These are phyloP conservation scores for Noctuana brunneofusca DNA, from an alignment of 2,888 invertebrate genomes.

Conservation along the genomic window DNA sequence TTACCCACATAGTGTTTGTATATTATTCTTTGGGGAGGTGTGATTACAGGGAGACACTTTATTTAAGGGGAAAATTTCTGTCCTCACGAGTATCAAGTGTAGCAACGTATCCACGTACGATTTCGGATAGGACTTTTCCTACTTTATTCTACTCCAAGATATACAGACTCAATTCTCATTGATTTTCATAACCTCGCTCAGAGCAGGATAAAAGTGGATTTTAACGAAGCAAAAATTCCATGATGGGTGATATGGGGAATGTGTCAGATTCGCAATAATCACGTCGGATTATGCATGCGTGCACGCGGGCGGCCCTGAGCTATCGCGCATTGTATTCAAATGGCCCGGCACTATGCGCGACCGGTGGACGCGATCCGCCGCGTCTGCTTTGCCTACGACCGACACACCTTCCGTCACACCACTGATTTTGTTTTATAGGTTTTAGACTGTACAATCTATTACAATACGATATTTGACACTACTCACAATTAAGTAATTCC, in stretches of 20 bases:
- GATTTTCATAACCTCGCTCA: background rate
- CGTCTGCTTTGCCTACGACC: conserved; percentile 21
- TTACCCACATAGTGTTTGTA: background rate
- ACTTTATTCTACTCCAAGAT: too few relatives aligned
- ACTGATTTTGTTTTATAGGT: too few relatives aligned
- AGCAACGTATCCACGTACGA: too few relatives aligned
- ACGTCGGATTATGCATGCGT: conserved; percentile 72
- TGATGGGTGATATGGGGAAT: conserved; percentile 50
- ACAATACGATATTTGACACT: too few relatives aligned
- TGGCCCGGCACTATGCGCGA: conserved; percentile 38
- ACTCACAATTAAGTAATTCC: too few relatives aligned
- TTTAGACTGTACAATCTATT: background rate
- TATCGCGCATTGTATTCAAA: conserved; percentile 82
- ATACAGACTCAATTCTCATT: background rate
- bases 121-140: too few relatives aligned
- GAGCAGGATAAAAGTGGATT: background rate
- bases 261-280: conserved; percentile 69
- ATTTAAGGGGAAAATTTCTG: too few relatives aligned
- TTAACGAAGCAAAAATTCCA: conserved; percentile 29
- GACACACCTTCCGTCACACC: conserved; percentile 21
- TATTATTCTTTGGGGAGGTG: background rate
- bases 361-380: conserved; percentile 28
- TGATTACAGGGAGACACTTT: too few relatives aligned
- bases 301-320: conserved; percentile 72
- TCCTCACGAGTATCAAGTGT: too few relatives aligned